Conservation (phyloP, 2,113 vertebrate genomes). For the Dipodomys spectabilis region DNA sequence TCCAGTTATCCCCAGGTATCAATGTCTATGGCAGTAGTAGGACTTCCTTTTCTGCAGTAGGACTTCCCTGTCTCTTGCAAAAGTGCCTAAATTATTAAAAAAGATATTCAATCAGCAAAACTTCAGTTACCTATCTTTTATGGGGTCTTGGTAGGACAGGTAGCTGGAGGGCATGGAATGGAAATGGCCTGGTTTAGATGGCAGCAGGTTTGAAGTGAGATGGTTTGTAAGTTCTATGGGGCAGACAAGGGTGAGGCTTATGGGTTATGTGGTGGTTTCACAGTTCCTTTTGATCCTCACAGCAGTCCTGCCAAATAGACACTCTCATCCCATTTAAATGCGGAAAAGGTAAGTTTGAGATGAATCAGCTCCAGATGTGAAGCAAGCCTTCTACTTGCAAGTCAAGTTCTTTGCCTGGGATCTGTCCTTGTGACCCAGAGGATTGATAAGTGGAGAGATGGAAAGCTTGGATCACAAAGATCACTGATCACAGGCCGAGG, state of each 20-base stretch:
- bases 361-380: background rate
- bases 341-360: background rate
- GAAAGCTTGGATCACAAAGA: too few species aligned
- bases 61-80: background rate
- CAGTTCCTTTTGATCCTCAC: background rate
- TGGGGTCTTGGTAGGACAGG: background rate
- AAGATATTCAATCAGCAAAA: background rate
- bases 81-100: slow-evolving; percentile 43
- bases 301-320: background rate
- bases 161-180: background rate
- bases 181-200: background rate
- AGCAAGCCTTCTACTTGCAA: background rate
- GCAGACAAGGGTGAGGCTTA: background rate
- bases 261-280: background rate
- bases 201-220: too few species aligned
- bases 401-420: background rate
- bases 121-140: background rate
- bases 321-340: background rate
- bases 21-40: background rate
- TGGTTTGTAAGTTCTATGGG: background rate
- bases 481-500: background rate
- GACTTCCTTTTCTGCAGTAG: background rate
- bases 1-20: too few species aligned
- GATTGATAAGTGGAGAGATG: background rate
- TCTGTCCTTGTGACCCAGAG: background rate